A percentile compares a stretch with the other conserved stretches of the same genome.
Evolutionary conservation across 2,888 invertebrate genomes (phyloP).

Genomic region (Zaprionus bogoriensis): DNA sequence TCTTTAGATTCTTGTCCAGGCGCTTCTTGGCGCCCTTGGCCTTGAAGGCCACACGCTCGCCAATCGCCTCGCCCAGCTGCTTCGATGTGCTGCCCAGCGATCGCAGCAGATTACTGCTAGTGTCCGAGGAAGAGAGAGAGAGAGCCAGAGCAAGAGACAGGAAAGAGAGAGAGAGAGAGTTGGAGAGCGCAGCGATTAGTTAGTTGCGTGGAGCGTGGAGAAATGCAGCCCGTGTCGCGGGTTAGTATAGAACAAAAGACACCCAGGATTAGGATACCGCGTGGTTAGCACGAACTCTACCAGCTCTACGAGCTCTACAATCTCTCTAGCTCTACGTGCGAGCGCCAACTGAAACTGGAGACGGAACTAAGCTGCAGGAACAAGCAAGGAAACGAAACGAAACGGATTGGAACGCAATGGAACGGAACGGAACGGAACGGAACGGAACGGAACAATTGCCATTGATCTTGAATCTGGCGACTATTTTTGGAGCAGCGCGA

Average conservation of each 20-base stretch:
- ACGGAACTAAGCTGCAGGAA: not conserved
- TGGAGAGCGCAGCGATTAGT: not conserved
- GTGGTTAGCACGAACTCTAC: constrained; percentile 13
- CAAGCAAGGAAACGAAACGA: not conserved
- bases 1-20: constrained; percentile 81
- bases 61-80: constrained; percentile 81
- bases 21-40: constrained; percentile 81
- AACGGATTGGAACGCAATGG: not conserved
- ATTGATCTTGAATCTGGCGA: constrained; percentile 42
- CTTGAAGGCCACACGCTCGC: constrained; percentile 80
- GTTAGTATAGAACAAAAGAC: constrained; percentile 30
- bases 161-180: not conserved
- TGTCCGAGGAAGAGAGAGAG: not conserved
- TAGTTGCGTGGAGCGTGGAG: not conserved
- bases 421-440: not conserved
- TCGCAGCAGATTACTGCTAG: constrained; percentile 80
- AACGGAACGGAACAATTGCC: constrained; percentile 29
- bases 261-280: not conserved
- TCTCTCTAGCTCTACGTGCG: not conserved
- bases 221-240: not conserved
- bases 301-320: no score
- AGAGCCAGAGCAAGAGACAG: not conserved
- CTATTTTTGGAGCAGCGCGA: constrained; percentile 31
- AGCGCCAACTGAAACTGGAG: constrained; percentile 20
- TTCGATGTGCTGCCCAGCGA: constrained; percentile 82